A percentile compares a stretch with the other conserved stretches of the same genome.
Conservation (phyloP, 2,797 vertebrate species). For the Acrocephalus scirpaceus region DNA sequence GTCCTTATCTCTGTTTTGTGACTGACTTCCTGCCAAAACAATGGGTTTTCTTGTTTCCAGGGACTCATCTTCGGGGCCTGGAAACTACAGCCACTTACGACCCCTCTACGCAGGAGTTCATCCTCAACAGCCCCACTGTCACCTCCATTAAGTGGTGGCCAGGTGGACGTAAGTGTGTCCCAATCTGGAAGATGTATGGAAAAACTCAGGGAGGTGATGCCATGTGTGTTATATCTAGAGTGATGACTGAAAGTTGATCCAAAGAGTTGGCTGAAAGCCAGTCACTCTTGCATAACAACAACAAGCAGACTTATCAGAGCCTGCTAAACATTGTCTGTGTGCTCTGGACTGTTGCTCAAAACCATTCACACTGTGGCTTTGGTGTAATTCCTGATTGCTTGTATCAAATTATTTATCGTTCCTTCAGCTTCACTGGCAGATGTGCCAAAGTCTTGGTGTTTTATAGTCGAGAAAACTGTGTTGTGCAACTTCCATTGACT, state of each 20-base stretch:
- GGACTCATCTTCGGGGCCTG: conserved; percentile 92
- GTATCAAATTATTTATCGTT: neutral
- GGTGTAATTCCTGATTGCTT: neutral
- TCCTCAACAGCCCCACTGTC: conserved; percentile 94
- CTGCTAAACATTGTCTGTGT: neutral
- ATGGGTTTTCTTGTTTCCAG: conserved; percentile 71
- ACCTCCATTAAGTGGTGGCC: conserved; percentile 99
- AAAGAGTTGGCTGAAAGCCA: neutral
- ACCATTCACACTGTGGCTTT: neutral
- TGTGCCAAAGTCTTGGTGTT: neutral
- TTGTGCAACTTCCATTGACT: neutral
- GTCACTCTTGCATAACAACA: neutral
- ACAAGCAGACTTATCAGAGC: neutral
- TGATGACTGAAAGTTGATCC: neutral
- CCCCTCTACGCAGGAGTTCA: conserved; percentile 92
- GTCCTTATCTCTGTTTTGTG: neutral
- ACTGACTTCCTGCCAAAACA: neutral
- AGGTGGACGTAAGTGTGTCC: conserved; percentile 89
- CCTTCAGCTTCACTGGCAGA: neutral
- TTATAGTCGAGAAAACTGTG: neutral
- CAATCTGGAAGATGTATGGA: neutral
- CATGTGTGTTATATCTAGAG: neutral
- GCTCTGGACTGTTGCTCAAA: neutral
- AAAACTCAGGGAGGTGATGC: neutral
- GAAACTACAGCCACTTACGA: conserved; percentile 98